Base-by-base conservation (phyloP, 2,113 vertebrate genomes). In the Solea senegalensis region DNA sequence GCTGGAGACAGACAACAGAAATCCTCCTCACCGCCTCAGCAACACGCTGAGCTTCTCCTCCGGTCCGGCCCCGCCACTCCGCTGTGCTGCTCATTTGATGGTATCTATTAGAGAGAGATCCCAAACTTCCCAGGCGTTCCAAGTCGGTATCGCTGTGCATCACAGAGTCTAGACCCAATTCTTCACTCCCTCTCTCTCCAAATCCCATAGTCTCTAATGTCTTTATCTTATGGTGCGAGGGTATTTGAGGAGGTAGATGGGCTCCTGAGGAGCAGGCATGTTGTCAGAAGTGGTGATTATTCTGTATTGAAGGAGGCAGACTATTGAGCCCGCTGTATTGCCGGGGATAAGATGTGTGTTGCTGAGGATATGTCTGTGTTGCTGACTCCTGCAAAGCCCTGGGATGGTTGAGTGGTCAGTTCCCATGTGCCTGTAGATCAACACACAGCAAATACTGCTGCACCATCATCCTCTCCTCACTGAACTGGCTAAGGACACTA, bases 241-340 rank as follows among this genome's bases (percentile, higher is more conserved):
- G 74, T 89, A 84, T 89, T 85, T 85, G 80, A 83, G 80, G 72
- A 83, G 68, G 65, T 59, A 72, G 63, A 69, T 41, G 16, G 71
- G 70, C 76, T 85, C 74, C 86, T 52, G 65, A 84, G 80, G 67
- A 86, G 76, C 59, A 4, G 60, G 63, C 73, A 71, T 84, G 80
- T 80, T 89, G 78, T 91, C 86, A 87, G 73, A 84, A 72, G 81
- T 69, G 80, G 84, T 80, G 82, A 83, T 89, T 87, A 74, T 76
- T 51, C 50, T 27, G 73, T 69, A 65, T 39, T 75, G 78, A 82
- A 77, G 76, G 75, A 85, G 79, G 81, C 56, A 64, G n/a, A 56
- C 77, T 69, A 72, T 72, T 78, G 79, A 84, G 86, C 63, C 43
- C 48, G 76, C 70, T 63, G n/a, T 63, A 72, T 82, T 64, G 68